A percentile compares a stretch with the other conserved stretches of the same genome.
Evolutionary conservation across 2,888 invertebrate species (phyloP).

Genomic region (Orchesella flavescens): DNA sequence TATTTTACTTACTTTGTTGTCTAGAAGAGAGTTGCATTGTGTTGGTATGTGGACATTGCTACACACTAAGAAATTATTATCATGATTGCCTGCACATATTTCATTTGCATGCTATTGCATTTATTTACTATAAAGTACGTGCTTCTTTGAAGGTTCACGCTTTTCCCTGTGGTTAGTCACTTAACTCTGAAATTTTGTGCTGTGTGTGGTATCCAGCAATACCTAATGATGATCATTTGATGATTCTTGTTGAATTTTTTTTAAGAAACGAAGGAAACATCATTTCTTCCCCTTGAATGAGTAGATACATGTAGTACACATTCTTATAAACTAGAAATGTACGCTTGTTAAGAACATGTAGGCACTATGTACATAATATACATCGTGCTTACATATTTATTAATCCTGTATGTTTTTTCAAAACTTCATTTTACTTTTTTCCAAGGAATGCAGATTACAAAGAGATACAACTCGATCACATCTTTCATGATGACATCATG

Average conservation of each 20-base stretch:
- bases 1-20: constrained; percentile 6
- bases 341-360: background rate
- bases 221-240: constrained; percentile 46
- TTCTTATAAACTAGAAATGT: background rate
- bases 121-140: constrained; percentile 45
- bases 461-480: constrained; percentile 70
- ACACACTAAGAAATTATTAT: constrained; percentile 34
- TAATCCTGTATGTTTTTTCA: constrained; percentile 25
- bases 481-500: constrained; percentile 69
- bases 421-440: constrained; percentile 32
- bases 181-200: constrained; percentile 5
- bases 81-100: constrained; percentile 53
- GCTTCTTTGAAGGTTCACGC: constrained; percentile 55
- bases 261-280: constrained; percentile 39
- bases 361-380: background rate
- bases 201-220: constrained; percentile 43
- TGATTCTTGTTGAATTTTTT: constrained; percentile 18
- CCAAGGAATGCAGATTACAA: constrained; percentile 71
- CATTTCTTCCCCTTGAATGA: background rate
- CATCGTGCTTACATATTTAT: background rate
- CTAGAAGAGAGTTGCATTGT: background rate
- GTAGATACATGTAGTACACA: background rate
- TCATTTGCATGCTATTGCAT: constrained; percentile 52
- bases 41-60: background rate
- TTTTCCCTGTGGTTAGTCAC: constrained; percentile 46